phyloP scores from a whole-genome alignment of 2,113 vertebrate genomes.

The Melospiza georgiana region DNA sequence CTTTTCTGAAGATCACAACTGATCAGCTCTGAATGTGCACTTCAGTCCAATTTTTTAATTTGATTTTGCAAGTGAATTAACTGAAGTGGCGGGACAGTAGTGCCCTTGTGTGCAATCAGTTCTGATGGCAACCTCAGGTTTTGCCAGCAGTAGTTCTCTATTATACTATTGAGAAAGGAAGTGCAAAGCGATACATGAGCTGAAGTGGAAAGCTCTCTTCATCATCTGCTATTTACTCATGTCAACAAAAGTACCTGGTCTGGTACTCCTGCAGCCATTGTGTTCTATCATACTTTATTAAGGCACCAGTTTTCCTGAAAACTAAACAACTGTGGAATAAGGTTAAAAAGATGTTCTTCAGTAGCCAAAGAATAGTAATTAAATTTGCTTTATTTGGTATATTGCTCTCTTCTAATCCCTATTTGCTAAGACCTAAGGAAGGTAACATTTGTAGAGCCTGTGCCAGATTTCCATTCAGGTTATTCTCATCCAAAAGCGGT shows the following conservation, averaged over 20 bases:
- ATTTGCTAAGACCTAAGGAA: neutral
- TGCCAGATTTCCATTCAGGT: neutral
- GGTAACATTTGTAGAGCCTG: neutral
- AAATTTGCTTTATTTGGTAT: neutral
- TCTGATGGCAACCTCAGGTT: neutral
- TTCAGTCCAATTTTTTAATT: neutral
- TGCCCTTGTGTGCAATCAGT: rapidly evolving
- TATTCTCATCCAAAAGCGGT: neutral
- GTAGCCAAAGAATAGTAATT: neutral
- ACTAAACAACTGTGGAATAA: neutral
- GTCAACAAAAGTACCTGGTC: neutral
- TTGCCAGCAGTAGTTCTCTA: neutral
- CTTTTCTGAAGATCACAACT: neutral
- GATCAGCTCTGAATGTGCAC: neutral
- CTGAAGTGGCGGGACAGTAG: neutral
- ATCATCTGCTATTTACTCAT: neutral
- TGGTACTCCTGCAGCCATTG: neutral
- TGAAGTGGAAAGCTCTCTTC: neutral
- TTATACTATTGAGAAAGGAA: neutral
- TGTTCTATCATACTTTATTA: neutral
- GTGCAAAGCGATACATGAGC: neutral
- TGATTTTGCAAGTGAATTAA: neutral
- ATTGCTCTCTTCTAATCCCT: neutral
- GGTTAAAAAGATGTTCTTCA: neutral
- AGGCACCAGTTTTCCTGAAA: neutral